Evolutionary conservation across 1,140 invertebrate species (phyloP), one percentile per base, ranked within the genome.

Genomic region (Panulirus ornatus): DNA sequence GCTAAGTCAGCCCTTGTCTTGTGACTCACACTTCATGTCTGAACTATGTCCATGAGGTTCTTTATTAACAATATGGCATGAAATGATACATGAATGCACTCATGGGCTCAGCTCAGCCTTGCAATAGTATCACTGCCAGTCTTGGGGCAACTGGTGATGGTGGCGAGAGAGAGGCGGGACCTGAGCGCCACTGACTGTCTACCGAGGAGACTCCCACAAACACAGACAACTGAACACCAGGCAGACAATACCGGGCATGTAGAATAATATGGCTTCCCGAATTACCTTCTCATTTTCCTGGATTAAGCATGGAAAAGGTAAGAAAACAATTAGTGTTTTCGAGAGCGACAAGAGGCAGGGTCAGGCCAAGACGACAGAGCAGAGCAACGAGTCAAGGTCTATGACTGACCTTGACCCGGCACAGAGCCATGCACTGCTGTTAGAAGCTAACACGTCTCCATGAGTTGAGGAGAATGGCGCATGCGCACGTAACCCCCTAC

Each of bases 261-360:
- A 83, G 78, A 86, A 91, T 85, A 86, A 91, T 86, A 91, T 86
- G 90, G 70, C 84, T 86, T 79, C 90, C 90, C 79, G 84, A 91
- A 86, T 91, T 91, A 91, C 90, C 90, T 91, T 91, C 84, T 91
- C 90, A 82, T 91, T 91, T 91, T 91, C 90, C 90, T 91, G 90
- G 90, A 86, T 83, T 76, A 81, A 63, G 90, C 90, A 91, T 91
- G 90, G 84, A 91, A 91, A 86, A 91, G 79, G 84, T 58, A 87
- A 91, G 84, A 86, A 91, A 71, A 91, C 70, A 71, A 89, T 89
- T 89, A 89, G 88, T 89, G 79, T 73, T 89, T 82, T 70, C 47
- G 79, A 82, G 79, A 89, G 79, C 70, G 78, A 88, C 86, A 89
- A 84, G 88, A 76, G 79, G 81, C 79, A 84, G 66, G 88, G 79